Evolutionary conservation across 2,113 vertebrate genomes (phyloP), one percentile per base, ranked within the genome.

Genomic region (Physeter macrocephalus): DNA sequence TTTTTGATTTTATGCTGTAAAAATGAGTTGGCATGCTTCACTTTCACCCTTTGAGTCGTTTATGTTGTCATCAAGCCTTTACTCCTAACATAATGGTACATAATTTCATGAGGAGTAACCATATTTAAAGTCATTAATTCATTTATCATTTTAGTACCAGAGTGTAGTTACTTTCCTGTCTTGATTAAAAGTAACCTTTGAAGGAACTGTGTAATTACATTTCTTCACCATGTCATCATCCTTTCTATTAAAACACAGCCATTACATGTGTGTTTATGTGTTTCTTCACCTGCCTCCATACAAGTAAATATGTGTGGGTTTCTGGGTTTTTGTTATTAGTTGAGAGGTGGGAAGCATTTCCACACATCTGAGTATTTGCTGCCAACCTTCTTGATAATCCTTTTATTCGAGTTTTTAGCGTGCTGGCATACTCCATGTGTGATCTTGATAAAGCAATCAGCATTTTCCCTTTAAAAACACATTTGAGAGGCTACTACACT

Each of bases 221-320:
- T 97, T 92, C 88, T 88, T 43, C 21, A 88, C 25, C 39, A 96
- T 93, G 25, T 74, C 49, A 54, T 90, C 31, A 43, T 91, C 8
- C 46, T 94, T 95, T 95, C 84, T 81, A 8, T 85, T 97, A 98
- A 97, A 91, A 31, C 95, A 93, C 49, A 90, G 95, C 15, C 62
- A 97, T 94, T 64, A 83, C 29, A 23, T 78, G 75, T 90, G 39
- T 97, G 77, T 96, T 66, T 78, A 46, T 85, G 17, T 59, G 39
- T 66, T 94, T 97, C 93, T 93, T 57, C 10, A 43, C 84, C 83
- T 85, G 82, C 25, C 54, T 85, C 92, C 71, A 17, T 88, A 62
- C 29, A 69, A 11, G 87, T 61, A 81, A 92, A 46, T 43, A 71
- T 95, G 97, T 72, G 86, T 34, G 64, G 90, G 17, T 74, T 88